Percentiles rank a stretch among this genome's conserved stretches.
These are phyloP conservation scores for Ditula angustiorana DNA, from an alignment of 2,888 invertebrate species.

Conservation along the genomic window DNA sequence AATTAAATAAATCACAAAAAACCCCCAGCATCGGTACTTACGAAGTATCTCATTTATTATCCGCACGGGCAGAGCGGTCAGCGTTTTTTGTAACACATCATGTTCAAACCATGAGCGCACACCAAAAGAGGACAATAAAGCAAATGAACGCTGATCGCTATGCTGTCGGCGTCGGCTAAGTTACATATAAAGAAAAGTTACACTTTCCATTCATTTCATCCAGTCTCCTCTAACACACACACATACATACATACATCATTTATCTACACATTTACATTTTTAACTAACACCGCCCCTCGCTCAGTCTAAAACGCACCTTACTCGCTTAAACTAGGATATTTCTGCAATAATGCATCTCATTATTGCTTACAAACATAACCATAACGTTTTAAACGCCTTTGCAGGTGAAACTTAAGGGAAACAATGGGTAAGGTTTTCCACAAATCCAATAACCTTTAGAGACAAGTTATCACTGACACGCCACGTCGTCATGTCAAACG, in stretches of 20 bases:
- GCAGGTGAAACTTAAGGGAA: too few relatives aligned
- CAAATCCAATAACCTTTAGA: too few relatives aligned
- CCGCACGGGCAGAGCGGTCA: neutral
- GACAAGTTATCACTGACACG: too few relatives aligned
- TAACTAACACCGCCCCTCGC: neutral
- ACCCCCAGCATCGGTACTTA: neutral
- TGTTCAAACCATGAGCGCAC: too few relatives aligned
- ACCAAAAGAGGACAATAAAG: too few relatives aligned
- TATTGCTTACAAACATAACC: too few relatives aligned
- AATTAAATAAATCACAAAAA: neutral
- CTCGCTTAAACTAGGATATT: neutral
- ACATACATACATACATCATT: conserved; percentile 19
- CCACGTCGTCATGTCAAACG: too few relatives aligned
- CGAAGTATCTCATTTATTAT: neutral
- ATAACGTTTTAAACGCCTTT: too few relatives aligned
- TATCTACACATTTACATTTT: conserved; percentile 36
- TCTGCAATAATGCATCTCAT: too few relatives aligned
- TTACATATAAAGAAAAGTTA: neutral
- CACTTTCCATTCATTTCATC: conserved; percentile 3
- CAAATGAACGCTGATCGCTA: neutral
- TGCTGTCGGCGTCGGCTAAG: neutral
- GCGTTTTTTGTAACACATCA: neutral
- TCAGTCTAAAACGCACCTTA: conserved; percentile 5
- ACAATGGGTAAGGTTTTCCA: too few relatives aligned
- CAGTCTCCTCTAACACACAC: neutral